Evolutionary conservation across 2,888 invertebrate genomes (phyloP).

Genomic region (Pseudeuparius sepicola): DNA sequence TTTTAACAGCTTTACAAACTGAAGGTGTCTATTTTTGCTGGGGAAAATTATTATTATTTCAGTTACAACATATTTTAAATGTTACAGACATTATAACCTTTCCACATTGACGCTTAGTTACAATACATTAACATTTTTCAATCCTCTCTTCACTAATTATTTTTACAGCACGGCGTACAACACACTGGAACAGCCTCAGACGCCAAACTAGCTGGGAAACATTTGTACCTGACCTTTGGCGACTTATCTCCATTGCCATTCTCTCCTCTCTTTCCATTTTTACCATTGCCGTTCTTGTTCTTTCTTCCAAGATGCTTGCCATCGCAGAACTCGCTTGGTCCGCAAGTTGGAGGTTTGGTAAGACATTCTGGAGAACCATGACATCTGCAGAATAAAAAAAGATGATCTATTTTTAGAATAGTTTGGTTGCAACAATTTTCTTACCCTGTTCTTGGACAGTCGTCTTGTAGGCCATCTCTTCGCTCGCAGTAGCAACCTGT

Average conservation of each 20-base stretch:
- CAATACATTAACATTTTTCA: too few species aligned
- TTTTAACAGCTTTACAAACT: too few species aligned
- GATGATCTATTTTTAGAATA: too few species aligned
- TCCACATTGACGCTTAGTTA: too few species aligned
- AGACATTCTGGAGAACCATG: conserved; percentile 41
- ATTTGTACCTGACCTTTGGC: conserved; percentile 21
- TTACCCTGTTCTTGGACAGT: conserved; percentile 39
- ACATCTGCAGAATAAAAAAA: conserved; percentile 38
- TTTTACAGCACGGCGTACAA: conserved; percentile 18
- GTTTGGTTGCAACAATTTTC: too few species aligned
- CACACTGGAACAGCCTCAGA: conserved; percentile 17
- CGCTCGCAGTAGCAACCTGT: conserved; percentile 49
- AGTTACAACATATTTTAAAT: too few species aligned
- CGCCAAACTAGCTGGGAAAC: conserved; percentile 25
- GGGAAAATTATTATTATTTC: too few species aligned
- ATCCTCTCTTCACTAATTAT: too few species aligned
- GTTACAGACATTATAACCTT: too few species aligned
- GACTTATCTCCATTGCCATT: conserved; percentile 1
- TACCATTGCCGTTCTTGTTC: conserved; percentile 1
- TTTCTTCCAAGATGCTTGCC: conserved; percentile 19
- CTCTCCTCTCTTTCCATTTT: neutral
- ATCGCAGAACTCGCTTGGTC: conserved; percentile 34
- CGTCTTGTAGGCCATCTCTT: conserved; percentile 49
- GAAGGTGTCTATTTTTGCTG: too few species aligned
- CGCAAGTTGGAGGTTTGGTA: conserved; percentile 41